Evolutionary conservation across 2,113 vertebrate species (phyloP), one percentile per base, ranked within the genome.

Genomic region (Leucopternis melanops): DNA sequence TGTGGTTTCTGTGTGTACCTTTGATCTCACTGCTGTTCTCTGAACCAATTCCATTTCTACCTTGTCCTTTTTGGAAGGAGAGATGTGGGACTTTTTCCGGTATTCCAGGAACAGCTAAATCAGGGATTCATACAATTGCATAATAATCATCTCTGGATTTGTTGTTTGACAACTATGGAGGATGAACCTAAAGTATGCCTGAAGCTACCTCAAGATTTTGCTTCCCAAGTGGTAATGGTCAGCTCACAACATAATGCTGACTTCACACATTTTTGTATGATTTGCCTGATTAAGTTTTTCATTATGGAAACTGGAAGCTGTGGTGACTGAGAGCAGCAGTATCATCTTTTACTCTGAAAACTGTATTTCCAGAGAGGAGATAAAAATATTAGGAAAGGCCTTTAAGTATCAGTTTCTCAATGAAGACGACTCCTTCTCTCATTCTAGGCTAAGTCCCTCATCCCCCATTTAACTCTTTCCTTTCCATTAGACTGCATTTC

Each of bases 41-140:
- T 25, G 58, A 57, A 34, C 6, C 40, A n/a, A 29, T 72, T 40
- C n/a, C 4, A 42, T n/a, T 88, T 65, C 67, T 57, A 4, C 20
- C n/a, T 9, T 47, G 25, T 21, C 25, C 13, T 57, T 72, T 49
- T 31, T 34, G 22, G 40, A 72, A 57, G n/a, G 32, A 62, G 34
- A 29, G 23, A 16, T n/a, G 19, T 34, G 57, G 22, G 34, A 54
- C 15, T 55, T 10, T 19, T 9, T 32, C 47, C 0, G 0, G 2
- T 23, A 23, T 79, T 72, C 47, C 49, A 63, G 23, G 58, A 80
- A 57, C 6, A 10, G 23, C n/a, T 57, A 55, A 49, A 63, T 54
- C 5, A 2, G 8, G 49, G 57, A n/a, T 55, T 62, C 8, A 8
- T 54, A 22, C 42, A 25, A 3, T 65, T 31, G n/a, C 20, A 31